These are phyloP conservation scores for Acrobasis suavella DNA, from an alignment of 2,888 invertebrate species.

Conservation along the genomic window DNA sequence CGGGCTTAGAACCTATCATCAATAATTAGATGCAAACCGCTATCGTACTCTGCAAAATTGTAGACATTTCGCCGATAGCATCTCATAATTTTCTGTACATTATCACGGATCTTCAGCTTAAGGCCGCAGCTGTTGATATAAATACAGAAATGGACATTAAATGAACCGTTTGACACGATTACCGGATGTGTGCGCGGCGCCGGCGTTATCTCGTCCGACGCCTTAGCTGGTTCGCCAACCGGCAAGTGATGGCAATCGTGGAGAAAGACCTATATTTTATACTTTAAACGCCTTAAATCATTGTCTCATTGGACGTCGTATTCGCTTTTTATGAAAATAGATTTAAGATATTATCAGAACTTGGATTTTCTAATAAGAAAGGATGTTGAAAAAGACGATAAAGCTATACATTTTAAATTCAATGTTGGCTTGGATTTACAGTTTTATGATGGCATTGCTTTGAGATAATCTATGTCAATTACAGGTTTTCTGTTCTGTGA, in stretches of 20 bases:
- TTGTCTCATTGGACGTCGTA: not conserved
- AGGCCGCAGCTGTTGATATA: conserved; percentile 51
- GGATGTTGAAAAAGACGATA: not conserved
- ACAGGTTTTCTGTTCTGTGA: no score
- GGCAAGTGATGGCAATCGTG: conserved; percentile 29
- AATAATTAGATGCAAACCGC: conserved; percentile 25
- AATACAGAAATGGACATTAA: conserved; percentile 58
- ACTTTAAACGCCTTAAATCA: conserved; percentile 2
- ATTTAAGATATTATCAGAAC: not conserved
- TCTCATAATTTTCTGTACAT: conserved; percentile 53
- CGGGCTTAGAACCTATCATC: conserved; percentile 2
- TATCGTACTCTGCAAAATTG: conserved; percentile 23
- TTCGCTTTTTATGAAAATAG: not conserved
- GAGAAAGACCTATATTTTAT: conserved; percentile 22
- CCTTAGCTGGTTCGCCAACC: conserved; percentile 36
- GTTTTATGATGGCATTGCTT: no score
- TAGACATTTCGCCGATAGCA: conserved; percentile 39
- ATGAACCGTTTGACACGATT: conserved; percentile 54
- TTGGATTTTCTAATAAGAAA: not conserved
- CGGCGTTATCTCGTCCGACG: conserved; percentile 48
- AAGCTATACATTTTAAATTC: not conserved
- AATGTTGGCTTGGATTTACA: no score
- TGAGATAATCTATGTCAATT: no score
- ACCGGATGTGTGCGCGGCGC: conserved; percentile 51
- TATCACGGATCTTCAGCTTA: conserved; percentile 53